Evolutionary conservation across 2,113 vertebrate genomes (phyloP), one percentile per base, ranked within the genome.

Genomic region (Hydropotes inermis): DNA sequence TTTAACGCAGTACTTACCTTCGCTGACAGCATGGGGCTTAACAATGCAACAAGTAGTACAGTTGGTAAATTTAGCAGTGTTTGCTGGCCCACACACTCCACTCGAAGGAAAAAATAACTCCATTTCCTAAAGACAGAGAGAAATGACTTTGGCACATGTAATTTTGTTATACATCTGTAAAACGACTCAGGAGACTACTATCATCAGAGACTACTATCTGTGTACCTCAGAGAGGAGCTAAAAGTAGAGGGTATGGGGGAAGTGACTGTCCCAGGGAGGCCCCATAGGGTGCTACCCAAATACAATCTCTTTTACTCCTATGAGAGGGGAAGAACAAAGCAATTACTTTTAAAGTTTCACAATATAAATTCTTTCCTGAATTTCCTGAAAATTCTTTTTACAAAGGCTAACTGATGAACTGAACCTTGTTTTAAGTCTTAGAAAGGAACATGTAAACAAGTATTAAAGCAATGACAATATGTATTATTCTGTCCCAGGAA

Each of bases 41-140:
- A 99, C 99, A 98, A 99, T 98, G 96, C 99, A 99, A 94, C 99
- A 99, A 50, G 99, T 99, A 97, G 99, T 99, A 97, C 99, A 99
- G 93, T 99, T 98, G 13, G 98, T 99, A 93, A 98, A 99, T 39
- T 97, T 96, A 89, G 99, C 99, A 61, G 99, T 99, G 97, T 99
- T 99, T 74, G 98, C 96, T 43, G 99, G 99, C n/a, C 99, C 99
- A 13, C 87, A 99, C 79, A 99, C 99, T 97, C 99, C 98, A 23
- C 99, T 99, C 5, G 99, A 99, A 55, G 99, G 99, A 90, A 99
- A 99, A 98, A 99, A 99, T 89, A 99, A 99, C 97, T 99, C 99
- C 97, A 99, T 98, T 97, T 99, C 99, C 99, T 99, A 98, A 79
- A 98, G 98, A 97, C 45, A 98, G 98, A 57, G 98, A 97, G 64